Evolutionary conservation across 2,797 vertebrate species (phyloP).

Genomic region (Sparus aurata): DNA sequence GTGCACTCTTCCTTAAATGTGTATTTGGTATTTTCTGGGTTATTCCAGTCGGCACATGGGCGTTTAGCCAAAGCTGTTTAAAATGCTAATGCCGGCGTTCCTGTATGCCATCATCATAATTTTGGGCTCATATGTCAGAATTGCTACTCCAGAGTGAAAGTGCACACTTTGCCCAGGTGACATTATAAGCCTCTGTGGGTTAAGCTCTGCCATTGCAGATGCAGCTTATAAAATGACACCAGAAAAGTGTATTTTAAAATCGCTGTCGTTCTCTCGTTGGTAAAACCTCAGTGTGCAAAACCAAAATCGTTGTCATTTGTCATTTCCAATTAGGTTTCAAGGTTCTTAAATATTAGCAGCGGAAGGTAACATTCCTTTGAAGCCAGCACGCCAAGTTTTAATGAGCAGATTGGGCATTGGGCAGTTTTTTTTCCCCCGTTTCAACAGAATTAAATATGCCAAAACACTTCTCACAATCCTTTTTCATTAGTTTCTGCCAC

Average conservation of each 20-base stretch:
- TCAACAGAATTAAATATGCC: slow-evolving; percentile 27
- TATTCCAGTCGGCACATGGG: neutral
- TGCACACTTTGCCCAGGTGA: slow-evolving; percentile 49
- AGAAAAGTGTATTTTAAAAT: slow-evolving; percentile 43
- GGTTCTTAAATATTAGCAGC: slow-evolving; percentile 28
- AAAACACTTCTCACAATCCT: slow-evolving; percentile 14
- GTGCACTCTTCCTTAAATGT: neutral
- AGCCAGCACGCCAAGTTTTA: slow-evolving; percentile 33
- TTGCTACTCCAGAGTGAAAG: slow-evolving; percentile 46
- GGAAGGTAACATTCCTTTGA: slow-evolving; percentile 40
- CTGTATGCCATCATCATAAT: slow-evolving; percentile 28
- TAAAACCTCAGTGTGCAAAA: slow-evolving; percentile 31
- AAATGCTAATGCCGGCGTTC: slow-evolving; percentile 14
- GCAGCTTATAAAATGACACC: slow-evolving; percentile 59
- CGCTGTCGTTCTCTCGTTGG: slow-evolving; percentile 17
- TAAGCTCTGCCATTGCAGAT: slow-evolving; percentile 64
- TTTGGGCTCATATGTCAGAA: slow-evolving; percentile 47
- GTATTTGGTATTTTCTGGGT: slow-evolving; percentile 15
- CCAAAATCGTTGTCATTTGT: slow-evolving; percentile 32
- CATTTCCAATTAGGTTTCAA: slow-evolving; percentile 44
- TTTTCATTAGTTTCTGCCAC: slow-evolving; percentile 12
- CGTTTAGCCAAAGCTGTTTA: slow-evolving; percentile 4
- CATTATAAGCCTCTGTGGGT: slow-evolving; percentile 51
- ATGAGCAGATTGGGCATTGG: slow-evolving; percentile 6
- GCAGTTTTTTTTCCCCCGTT: neutral